Evolutionary conservation across 2,113 vertebrate species (phyloP), one percentile per base, ranked within the genome.

Genomic region (Lagopus leucura): DNA sequence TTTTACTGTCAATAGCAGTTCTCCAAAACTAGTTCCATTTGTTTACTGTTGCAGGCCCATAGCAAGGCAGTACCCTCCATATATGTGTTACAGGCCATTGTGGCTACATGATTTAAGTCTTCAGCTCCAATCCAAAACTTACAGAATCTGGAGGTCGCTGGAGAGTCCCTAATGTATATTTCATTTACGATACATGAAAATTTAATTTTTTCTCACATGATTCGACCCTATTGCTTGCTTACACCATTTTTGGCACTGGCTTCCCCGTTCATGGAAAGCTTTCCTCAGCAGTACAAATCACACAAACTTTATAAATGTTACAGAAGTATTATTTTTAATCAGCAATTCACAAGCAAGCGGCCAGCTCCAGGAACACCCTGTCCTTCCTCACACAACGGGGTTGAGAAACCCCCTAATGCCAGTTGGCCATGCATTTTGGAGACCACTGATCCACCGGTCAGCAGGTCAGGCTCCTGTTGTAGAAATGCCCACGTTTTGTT

Each of bases 1-100:
- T 98, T 98, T 98, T 97, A 98, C 98, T 98, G 98, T 98, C 98
- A 98, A 98, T 98, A 98, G 98, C 97, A 97, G 97, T 97, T 97
- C 97, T 98, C 97, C 94, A 96, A 96, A 98, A 97, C 96, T 95
- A 97, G 97, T 97, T 98, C 97, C 96, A 97, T 97, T 98, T 98
- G 97, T 97, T 98, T 98, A 97, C 97, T 4, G 11, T 97, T 27
- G 40, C 96, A 94, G 95, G 93, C 80, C 92, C 74, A 20, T 57
- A 87, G 91, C 91, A 94, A 74, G 74, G 94, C 82, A 92, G 42
- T 77, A 82, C 95, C 64, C 70, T 1, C 92, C 67, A 91, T 87
- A 92, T 71, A 73, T 5, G 2, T 70, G 83, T 90, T 93, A 86
- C 80, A 72, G 54, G 78, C 89, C 57, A 2, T 36, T 40, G 89